Evolutionary conservation across 1,140 invertebrate species (phyloP).

Genomic region (Drosophila quadrilineata): DNA sequence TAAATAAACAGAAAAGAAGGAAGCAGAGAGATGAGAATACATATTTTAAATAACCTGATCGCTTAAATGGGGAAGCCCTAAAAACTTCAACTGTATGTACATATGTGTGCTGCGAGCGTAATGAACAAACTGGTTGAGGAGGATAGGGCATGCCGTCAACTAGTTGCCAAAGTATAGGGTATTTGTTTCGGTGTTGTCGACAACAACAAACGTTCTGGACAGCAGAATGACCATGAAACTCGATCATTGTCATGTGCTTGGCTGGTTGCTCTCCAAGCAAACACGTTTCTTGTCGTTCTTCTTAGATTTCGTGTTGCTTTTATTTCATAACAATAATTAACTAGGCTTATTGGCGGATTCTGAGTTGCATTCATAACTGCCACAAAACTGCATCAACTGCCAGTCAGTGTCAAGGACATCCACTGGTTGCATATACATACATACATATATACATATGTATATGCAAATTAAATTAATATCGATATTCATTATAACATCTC

Average conservation of each 20-base stretch:
- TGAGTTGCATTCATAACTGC: neutral
- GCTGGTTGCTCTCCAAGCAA: constrained; percentile 21
- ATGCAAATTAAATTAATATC: too few relatives aligned
- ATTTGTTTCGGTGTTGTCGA: neutral
- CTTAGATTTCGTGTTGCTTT: neutral
- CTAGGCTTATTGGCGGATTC: constrained; percentile 6
- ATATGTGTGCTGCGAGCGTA: too few relatives aligned
- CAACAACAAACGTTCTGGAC: neutral
- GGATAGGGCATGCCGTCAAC: too few relatives aligned
- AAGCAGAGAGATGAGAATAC: too few relatives aligned
- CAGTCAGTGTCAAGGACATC: constrained; percentile 23
- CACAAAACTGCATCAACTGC: constrained; percentile 1
- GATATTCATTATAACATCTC: too few relatives aligned
- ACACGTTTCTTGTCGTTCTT: constrained; percentile 19
- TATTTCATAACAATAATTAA: neutral
- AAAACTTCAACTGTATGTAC: too few relatives aligned
- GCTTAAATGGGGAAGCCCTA: constrained; percentile 16
- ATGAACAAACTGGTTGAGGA: too few relatives aligned
- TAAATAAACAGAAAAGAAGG: too few relatives aligned
- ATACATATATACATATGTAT: neutral
- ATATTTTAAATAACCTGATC: too few relatives aligned
- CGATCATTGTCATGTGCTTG: constrained; percentile 6
- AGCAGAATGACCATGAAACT: constrained; percentile 14
- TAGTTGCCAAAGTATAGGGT: too few relatives aligned
- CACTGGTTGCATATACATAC: constrained; percentile 7